Conservation (phyloP, 2,113 vertebrate species). For the Pygoscelis antarcticus region DNA sequence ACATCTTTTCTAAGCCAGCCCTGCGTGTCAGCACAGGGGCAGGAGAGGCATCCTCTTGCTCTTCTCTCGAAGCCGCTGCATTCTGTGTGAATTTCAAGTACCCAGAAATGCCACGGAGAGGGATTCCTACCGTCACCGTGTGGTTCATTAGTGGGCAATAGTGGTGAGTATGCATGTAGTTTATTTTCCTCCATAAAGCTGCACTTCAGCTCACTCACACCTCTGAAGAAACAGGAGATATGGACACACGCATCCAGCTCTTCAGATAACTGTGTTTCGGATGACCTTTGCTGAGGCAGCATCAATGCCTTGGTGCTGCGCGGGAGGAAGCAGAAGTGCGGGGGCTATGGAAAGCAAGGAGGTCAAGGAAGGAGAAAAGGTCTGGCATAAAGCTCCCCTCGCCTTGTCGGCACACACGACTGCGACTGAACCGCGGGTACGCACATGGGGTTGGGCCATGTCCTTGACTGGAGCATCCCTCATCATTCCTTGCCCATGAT, state of each 20-base stretch:
- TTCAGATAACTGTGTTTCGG: rapidly evolving
- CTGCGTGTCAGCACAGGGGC: neutral
- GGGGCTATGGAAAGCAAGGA: neutral
- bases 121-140: neutral
- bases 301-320: neutral
- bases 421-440: rapidly evolving
- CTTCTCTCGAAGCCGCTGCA: neutral
- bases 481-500: rapidly evolving
- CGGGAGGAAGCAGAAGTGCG: rapidly evolving
- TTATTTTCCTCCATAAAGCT: neutral
- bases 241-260: neutral
- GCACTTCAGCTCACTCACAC: neutral
- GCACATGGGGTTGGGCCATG: rapidly evolving
- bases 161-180: rapidly evolving
- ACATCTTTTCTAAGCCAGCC: constrained; percentile 21
- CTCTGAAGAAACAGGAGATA: neutral
- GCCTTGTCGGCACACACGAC: rapidly evolving
- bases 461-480: neutral
- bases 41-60: neutral
- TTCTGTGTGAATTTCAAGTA: neutral
- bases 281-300: neutral
- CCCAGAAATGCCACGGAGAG: neutral
- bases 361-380: neutral
- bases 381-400: neutral
- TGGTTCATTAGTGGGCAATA: neutral